phyloP scores from a whole-genome alignment of 2,113 vertebrate genomes.

The Athene cunicularia region DNA sequence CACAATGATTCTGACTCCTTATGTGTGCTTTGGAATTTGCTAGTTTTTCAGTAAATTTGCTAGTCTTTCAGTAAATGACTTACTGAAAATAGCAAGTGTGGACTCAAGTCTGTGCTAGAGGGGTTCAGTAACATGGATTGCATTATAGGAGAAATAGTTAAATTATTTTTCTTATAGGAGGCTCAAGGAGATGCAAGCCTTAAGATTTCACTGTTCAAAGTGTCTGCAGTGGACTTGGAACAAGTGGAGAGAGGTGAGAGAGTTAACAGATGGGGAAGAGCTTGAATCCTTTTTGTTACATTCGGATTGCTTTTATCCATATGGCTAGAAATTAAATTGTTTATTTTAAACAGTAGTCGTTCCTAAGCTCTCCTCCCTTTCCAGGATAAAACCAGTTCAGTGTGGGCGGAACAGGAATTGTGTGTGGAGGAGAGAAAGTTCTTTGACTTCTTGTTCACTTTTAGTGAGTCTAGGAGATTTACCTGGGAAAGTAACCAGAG shows the following conservation, averaged over 20 bases:
- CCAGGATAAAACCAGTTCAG: not conserved
- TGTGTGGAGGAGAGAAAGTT: not conserved
- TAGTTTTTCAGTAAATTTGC: too few relatives aligned
- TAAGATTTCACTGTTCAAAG: conserved; percentile 14
- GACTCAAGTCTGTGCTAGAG: not conserved
- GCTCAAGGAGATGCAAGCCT: conserved; percentile 29
- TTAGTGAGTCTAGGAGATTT: not conserved
- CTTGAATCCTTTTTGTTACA: not conserved
- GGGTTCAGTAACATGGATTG: not conserved
- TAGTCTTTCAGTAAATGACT: not conserved
- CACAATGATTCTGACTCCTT: not conserved
- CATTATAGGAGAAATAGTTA: not conserved
- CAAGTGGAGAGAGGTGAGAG: conserved; percentile 78
- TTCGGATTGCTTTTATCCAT: not conserved
- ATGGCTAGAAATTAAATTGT: not conserved
- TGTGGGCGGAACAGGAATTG: not conserved
- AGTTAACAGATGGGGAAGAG: not conserved
- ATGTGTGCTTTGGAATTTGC: not conserved
- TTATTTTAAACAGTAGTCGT: not conserved
- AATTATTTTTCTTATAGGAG: conserved; percentile 57
- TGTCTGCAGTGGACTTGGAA: conserved; percentile 67
- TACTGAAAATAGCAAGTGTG: not conserved
- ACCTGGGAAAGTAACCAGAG: not conserved
- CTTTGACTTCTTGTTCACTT: not conserved
- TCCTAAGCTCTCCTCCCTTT: not conserved